Conservation (phyloP, 1,140 invertebrate genomes). For the Trachymyrmex cornetzi region DNA sequence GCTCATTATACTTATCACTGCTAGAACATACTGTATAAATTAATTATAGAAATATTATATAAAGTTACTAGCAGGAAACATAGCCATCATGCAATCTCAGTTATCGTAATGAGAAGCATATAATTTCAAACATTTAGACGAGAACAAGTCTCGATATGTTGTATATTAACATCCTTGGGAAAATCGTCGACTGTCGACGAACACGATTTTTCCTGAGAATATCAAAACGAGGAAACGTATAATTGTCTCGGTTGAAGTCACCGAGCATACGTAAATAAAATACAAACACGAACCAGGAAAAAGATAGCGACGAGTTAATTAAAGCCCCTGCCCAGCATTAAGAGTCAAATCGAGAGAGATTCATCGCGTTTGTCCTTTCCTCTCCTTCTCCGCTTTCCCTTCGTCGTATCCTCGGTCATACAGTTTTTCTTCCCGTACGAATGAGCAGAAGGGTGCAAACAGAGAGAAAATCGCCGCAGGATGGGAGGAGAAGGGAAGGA, state of each 20-base stretch:
- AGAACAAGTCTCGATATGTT: constrained; percentile 14
- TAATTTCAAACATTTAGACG: background rate
- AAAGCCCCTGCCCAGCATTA: constrained; percentile 77
- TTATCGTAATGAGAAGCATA: constrained; percentile 29
- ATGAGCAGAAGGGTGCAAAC: constrained; percentile 42
- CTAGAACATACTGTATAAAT: background rate
- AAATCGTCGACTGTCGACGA: constrained; percentile 7
- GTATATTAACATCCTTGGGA: constrained; percentile 27
- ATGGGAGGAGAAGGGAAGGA: background rate
- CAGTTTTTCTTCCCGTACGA: constrained; percentile 58
- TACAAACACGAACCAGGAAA: constrained; percentile 69
- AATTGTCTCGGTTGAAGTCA: constrained; percentile 64
- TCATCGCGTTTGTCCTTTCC: constrained; percentile 28
- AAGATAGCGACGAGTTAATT: constrained; percentile 78
- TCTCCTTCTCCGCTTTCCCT: constrained; percentile 16
- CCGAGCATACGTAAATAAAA: constrained; percentile 81
- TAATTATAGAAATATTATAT: constrained; percentile 3
- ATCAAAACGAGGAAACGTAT: background rate
- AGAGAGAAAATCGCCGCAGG: constrained; percentile 67
- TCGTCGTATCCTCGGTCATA: constrained; percentile 23
- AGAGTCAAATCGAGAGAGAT: constrained; percentile 75
- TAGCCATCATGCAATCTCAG: constrained; percentile 1
- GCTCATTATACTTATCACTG: background rate
- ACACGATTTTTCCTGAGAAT: constrained; percentile 58
- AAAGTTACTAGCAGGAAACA: constrained; percentile 17